Base-by-base conservation (phyloP, 2,797 vertebrate genomes). In the Simalia tracyae region DNA sequence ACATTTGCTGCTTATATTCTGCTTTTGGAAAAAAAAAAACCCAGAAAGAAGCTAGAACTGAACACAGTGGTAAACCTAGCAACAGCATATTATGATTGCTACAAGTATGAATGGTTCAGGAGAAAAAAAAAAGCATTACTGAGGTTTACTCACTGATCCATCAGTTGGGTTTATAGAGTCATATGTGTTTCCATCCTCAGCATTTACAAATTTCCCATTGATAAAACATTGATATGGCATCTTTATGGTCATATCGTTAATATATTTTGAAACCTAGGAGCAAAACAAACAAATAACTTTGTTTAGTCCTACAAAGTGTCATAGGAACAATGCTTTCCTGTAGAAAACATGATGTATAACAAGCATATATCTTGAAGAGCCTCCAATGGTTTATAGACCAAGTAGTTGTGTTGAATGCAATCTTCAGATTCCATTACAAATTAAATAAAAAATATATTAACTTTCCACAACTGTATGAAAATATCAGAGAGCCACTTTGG, bases 141-240 rank as follows among this genome's bases (percentile, higher is more conserved):
- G 2, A 17, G 4, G 9, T 63, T 57, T 89, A 98, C 99, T 98
- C 96, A 99, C 99, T 3, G 99, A 98, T 95, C 98, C 99, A 19
- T 99, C 98, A 0, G 98, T 97, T 46, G 99, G 99, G 96, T 98
- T 99, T 96, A 99, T 94, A 50, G 98, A 98, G 24, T 98, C 89
- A 0, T 98, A 99, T 0, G 97, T 98, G 96, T 99, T 98, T 61
- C 98, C 98, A 24, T 98, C 97, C 88, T 98, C 98, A 6, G 99
- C 98, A 88, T 99, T 97, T 91, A 98, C 96, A 95, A 99, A 99
- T 60, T 96, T 95, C 2, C 98, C 98, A 0, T 99, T 97, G 95
- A 99, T 99, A 93, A 99, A 99, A 94, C 99, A 99, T 95, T 99
- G 99, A 94, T 98, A 94, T 0, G 99, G 99, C 98, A 99, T 99